phyloP scores from a whole-genome alignment of 2,888 invertebrate genomes.

The Scaeva pyrastri region DNA sequence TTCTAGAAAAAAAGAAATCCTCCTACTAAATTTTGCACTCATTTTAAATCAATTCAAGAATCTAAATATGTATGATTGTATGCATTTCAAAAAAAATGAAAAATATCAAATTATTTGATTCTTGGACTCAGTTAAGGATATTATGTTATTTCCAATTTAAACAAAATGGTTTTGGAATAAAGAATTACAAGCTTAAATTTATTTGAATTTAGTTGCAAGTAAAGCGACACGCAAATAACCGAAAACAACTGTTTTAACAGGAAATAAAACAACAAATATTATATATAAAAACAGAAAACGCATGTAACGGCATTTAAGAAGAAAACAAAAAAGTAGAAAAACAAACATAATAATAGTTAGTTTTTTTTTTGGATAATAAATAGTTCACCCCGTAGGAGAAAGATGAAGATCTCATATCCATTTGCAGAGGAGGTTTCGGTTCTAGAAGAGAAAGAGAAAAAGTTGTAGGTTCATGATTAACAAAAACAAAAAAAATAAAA shows the following conservation, averaged over 20 bases:
- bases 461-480: constrained; percentile 18
- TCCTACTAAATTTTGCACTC: too few relatives aligned
- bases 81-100: too few relatives aligned
- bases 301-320: constrained; percentile 20
- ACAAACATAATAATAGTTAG: background rate
- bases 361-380: background rate
- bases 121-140: too few relatives aligned
- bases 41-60: too few relatives aligned
- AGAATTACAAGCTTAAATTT: background rate
- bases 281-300: constrained; percentile 42
- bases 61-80: too few relatives aligned
- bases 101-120: too few relatives aligned
- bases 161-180: too few relatives aligned
- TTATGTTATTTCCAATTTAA: too few relatives aligned
- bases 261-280: background rate
- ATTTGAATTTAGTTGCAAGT: background rate
- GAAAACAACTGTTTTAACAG: constrained; percentile 12
- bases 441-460: constrained; percentile 74
- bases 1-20: too few relatives aligned
- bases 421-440: constrained; percentile 73
- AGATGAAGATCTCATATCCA: constrained; percentile 82
- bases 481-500: constrained; percentile 44
- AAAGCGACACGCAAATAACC: background rate
- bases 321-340: constrained; percentile 25
- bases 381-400: constrained; percentile 82